These are phyloP conservation scores for Triplophysa bombifrons DNA, from an alignment of 2,797 vertebrate species.

Conservation along the genomic window DNA sequence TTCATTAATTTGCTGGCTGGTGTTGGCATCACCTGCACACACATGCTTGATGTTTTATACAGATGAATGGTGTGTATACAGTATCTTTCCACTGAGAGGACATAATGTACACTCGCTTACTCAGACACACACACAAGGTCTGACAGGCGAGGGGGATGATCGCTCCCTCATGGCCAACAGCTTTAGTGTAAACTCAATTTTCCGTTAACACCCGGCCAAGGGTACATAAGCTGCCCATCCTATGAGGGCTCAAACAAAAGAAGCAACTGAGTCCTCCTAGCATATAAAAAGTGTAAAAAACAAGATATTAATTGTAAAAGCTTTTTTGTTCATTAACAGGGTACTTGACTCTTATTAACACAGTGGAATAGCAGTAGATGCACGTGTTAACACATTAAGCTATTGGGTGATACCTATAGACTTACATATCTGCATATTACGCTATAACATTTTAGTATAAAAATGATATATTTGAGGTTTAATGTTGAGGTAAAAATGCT, in stretches of 20 bases:
- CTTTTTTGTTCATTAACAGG: neutral
- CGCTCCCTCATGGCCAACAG: conserved; percentile 22
- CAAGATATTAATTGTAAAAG: neutral
- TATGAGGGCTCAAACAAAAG: conserved; percentile 46
- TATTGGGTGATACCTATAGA: neutral
- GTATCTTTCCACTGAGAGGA: conserved; percentile 14
- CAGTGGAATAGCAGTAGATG: neutral
- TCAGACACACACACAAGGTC: conserved; percentile 20
- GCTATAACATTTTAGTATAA: no score
- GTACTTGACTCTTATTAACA: neutral
- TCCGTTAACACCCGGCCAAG: conserved; percentile 14
- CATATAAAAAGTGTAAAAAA: neutral
- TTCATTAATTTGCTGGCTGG: conserved; percentile 3
- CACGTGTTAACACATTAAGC: neutral
- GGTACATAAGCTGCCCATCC: neutral
- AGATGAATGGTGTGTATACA: conserved; percentile 45
- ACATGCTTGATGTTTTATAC: conserved; percentile 20
- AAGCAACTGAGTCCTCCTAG: neutral
- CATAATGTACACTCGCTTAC: conserved; percentile 7
- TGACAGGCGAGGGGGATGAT: conserved; percentile 31
- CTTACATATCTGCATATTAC: no score
- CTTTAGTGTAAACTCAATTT: conserved; percentile 33
- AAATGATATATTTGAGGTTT: neutral
- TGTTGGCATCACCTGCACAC: conserved; percentile 10
- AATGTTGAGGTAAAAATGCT: neutral